Evolutionary conservation across 2,113 vertebrate genomes (phyloP).

Genomic region (Eclectus roratus): DNA sequence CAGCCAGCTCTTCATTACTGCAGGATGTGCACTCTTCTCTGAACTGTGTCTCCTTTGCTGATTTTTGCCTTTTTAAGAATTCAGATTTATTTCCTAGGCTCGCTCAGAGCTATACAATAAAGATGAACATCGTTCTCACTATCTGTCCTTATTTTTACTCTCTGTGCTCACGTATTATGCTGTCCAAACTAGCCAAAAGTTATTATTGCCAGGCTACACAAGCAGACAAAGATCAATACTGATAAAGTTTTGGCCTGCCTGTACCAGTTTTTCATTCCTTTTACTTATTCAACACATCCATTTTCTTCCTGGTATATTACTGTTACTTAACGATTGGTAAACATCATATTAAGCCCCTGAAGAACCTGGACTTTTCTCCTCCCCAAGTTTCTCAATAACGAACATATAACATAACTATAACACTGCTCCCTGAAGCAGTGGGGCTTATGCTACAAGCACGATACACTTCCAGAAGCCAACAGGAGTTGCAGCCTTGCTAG

Average conservation of each 20-base stretch:
- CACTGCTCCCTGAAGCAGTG: neutral
- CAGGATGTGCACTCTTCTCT: neutral
- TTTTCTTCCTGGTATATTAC: neutral
- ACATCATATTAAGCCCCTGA: neutral
- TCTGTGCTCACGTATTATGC: neutral
- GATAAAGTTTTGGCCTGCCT: neutral
- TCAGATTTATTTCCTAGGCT: neutral
- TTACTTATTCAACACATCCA: neutral
- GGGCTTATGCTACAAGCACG: rapidly evolving
- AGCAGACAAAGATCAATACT: neutral
- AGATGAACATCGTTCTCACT: neutral
- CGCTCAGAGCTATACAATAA: neutral
- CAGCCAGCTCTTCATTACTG: neutral
- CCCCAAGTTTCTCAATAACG: neutral
- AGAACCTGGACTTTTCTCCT: neutral
- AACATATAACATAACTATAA: too few species aligned
- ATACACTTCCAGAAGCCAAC: neutral
- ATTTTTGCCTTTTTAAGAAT: neutral
- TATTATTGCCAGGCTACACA: neutral
- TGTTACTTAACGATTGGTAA: neutral
- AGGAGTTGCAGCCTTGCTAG: neutral
- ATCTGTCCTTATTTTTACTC: neutral
- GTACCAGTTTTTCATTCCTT: neutral
- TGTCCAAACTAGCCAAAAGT: neutral
- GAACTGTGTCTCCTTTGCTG: neutral